phyloP scores from a whole-genome alignment of 2,888 invertebrate genomes.

The Hemistola chrysoprasaria region DNA sequence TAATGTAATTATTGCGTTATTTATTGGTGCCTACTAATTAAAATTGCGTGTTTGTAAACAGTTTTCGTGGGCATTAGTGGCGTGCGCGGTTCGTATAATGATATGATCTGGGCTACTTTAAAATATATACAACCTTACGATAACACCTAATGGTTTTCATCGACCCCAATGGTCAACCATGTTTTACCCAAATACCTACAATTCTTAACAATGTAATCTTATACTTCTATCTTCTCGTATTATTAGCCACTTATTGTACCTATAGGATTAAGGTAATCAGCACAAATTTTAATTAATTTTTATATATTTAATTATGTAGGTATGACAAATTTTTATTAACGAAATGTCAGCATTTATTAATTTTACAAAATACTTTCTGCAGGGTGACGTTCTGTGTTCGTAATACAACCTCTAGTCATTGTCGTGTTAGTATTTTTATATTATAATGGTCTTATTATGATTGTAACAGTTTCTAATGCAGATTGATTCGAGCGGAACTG shows the following conservation, averaged over 20 bases:
- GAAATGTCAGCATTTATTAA: conserved; percentile 30
- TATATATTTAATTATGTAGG: no score
- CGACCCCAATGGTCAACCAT: conserved; percentile 31
- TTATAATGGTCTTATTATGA: conserved; percentile 11
- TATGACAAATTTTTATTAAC: conserved; percentile 17
- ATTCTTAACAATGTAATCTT: conserved; percentile 28
- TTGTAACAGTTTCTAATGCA: conserved; percentile 1
- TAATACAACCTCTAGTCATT: conserved; percentile 47
- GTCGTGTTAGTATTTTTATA: conserved; percentile 23
- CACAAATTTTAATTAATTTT: conserved; percentile 20
- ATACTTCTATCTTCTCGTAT: conserved; percentile 34
- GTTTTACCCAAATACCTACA: conserved; percentile 37
- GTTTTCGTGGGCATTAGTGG: conserved; percentile 26
- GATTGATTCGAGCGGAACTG: conserved; percentile 8
- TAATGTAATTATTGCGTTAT: conserved; percentile 16
- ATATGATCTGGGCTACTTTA: conserved; percentile 28
- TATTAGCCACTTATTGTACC: conserved; percentile 26
- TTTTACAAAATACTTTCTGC: conserved; percentile 42
- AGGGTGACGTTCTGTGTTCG: conserved; percentile 61
- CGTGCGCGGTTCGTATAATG: conserved; percentile 31
- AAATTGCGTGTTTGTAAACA: conserved; percentile 29
- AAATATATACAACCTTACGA: conserved; percentile 29
- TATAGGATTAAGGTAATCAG: conserved; percentile 31
- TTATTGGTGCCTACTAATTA: conserved; percentile 14
- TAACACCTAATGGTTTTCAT: conserved; percentile 28